A percentile compares a stretch with the other conserved stretches of the same genome.
These are phyloP conservation scores for Microtus pennsylvanicus DNA, from an alignment of 2,113 vertebrate genomes.

Conservation along the genomic window DNA sequence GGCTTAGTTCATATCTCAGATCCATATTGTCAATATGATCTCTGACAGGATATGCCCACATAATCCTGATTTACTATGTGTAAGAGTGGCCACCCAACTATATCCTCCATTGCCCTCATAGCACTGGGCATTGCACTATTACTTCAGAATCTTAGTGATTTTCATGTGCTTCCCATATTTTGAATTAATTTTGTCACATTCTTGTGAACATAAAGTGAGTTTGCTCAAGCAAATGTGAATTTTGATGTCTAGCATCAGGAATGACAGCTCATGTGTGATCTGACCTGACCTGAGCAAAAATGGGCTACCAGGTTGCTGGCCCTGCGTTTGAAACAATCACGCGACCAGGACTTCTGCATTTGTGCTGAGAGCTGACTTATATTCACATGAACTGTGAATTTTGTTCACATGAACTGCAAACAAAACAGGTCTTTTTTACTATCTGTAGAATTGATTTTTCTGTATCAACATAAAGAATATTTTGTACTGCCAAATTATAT, in stretches of 20 bases:
- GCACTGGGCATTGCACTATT: not conserved
- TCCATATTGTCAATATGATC: not conserved
- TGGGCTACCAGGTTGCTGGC: too few species aligned
- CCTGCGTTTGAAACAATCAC: not conserved
- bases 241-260: not conserved
- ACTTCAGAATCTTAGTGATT: constrained; percentile 15
- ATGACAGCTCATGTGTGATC: not conserved
- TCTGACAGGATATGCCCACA: not conserved
- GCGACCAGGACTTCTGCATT: not conserved
- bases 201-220: not conserved
- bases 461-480: constrained; percentile 56
- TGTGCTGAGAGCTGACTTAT: not conserved
- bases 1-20: not conserved
- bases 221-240: not conserved
- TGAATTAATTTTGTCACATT: not conserved
- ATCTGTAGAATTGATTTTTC: constrained; percentile 66
- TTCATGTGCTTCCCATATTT: not conserved
- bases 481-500: constrained; percentile 51
- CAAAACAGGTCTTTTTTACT: constrained; percentile 44
- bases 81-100: not conserved
- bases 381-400: too few species aligned
- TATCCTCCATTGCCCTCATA: not conserved
- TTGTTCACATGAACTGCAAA: constrained; percentile 16
- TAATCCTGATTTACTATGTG: not conserved
- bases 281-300: not conserved